Evolutionary conservation across 2,888 invertebrate species (phyloP).

Genomic region (Papilio protenor): DNA sequence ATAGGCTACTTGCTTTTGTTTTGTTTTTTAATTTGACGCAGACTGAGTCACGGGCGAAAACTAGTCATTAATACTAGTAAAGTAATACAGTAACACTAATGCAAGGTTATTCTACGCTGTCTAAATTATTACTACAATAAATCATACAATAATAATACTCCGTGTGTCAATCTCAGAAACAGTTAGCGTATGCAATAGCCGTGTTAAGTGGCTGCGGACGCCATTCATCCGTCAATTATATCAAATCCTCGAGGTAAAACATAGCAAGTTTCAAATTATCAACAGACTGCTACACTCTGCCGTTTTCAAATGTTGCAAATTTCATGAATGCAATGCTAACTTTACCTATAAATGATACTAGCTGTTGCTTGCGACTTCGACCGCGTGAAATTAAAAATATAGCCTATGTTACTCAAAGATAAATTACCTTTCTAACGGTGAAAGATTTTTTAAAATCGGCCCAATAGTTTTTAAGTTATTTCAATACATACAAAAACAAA

Average conservation of each 20-base stretch:
- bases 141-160: constrained; percentile 21
- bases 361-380: too few relatives aligned
- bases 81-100: not conserved
- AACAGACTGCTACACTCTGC: constrained; percentile 1
- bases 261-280: constrained; percentile 32
- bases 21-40: too few relatives aligned
- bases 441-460: too few relatives aligned
- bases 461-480: too few relatives aligned
- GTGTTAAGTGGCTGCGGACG: constrained; percentile 35
- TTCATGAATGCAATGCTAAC: not conserved
- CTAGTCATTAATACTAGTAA: not conserved
- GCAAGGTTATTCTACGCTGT: not conserved
- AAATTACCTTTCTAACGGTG: too few relatives aligned
- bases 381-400: too few relatives aligned
- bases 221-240: constrained; percentile 42
- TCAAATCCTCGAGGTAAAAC: constrained; percentile 42
- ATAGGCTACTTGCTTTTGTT: too few relatives aligned
- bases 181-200: constrained; percentile 38
- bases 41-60: too few relatives aligned
- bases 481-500: too few relatives aligned
- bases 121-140: constrained; percentile 2
- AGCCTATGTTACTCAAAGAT: too few relatives aligned
- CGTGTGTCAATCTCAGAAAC: constrained; percentile 39
- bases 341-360: too few relatives aligned
- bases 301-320: not conserved